Base-by-base conservation (phyloP, 2,113 vertebrate genomes). In the Spea bombifrons region DNA sequence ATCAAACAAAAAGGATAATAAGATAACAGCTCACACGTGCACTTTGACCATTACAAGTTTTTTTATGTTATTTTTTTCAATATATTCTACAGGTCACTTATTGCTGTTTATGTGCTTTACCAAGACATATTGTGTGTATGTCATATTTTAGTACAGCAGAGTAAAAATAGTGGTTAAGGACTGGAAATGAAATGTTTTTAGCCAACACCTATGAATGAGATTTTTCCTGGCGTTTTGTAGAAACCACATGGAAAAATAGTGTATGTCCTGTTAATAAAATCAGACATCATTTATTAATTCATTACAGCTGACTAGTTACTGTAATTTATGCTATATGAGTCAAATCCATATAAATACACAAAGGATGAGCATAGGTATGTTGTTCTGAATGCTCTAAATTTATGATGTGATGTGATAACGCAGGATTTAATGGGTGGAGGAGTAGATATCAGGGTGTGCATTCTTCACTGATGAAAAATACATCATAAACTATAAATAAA, bases 161-260 rank as follows among this genome's bases (percentile, higher is more conserved):
- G 13, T 13, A 67, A 70, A 48, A 74, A 49, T 52, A 47, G 66
- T 59, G 15, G 55, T 17, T 16, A 74, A 48, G 50, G 46, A 6
- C 53, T 49, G 10, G 55, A 52, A 48, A 16, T 5, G 2, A 73
- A 49, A 48, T 17, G 15, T n/a, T 4, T 80, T 74, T 10, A 73
- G 16, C 78, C 61, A 57, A 80, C 63, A 74, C 64, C 71, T 74
- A 67, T 74, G 73, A 68, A 16, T 65, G 49, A 67, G 61, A 65
- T 47, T 57, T 73, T 80, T 80, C 70, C 71, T 73, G 77, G 77
- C 71, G 73, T 73, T 73, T 59, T 74, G 16, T 8, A 45, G n/a
- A 80, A 80, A 73, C 70, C 52, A 65, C 52, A 49, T 73, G 70
- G 59, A 79, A 79, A 73, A 79, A 66, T 66, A 71, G 43, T 52